A percentile compares a stretch with the other conserved stretches of the same genome.
Conservation (phyloP, 2,888 invertebrate species). For the Oligia latruncula region DNA sequence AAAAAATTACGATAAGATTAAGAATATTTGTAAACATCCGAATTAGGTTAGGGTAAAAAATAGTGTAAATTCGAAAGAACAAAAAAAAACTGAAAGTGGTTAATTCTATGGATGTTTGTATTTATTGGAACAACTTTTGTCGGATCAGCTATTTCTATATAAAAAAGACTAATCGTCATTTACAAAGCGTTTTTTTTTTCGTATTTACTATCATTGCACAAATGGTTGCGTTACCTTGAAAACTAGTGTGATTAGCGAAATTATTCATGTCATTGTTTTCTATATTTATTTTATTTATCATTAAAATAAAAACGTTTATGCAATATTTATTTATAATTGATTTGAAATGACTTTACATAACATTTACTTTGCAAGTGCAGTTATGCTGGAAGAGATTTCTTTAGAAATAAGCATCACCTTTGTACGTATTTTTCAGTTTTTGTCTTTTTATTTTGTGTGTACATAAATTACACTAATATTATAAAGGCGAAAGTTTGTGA, state of each 20-base stretch:
- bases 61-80: no score
- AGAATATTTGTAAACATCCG: no score
- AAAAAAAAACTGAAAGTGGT: no score
- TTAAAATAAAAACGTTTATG: background rate
- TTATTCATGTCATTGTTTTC: conserved; percentile 46
- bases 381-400: background rate
- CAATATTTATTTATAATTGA: conserved; percentile 4
- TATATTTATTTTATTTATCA: conserved; percentile 1
- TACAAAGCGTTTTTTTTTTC: background rate
- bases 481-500: no score
- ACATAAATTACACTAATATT: no score
- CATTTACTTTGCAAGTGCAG: background rate
- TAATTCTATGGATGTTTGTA: no score
- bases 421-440: background rate
- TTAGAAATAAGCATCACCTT: background rate
- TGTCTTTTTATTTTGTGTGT: no score
- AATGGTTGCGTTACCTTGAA: conserved; percentile 7
- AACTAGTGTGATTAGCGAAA: conserved; percentile 18
- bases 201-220: conserved; percentile 5
- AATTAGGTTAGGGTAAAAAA: no score
- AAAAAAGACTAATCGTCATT: background rate
- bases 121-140: no score
- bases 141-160: no score
- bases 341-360: background rate
- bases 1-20: no score